phyloP scores from a whole-genome alignment of 2,113 vertebrate species.

The Hippocampus mohnikei region DNA sequence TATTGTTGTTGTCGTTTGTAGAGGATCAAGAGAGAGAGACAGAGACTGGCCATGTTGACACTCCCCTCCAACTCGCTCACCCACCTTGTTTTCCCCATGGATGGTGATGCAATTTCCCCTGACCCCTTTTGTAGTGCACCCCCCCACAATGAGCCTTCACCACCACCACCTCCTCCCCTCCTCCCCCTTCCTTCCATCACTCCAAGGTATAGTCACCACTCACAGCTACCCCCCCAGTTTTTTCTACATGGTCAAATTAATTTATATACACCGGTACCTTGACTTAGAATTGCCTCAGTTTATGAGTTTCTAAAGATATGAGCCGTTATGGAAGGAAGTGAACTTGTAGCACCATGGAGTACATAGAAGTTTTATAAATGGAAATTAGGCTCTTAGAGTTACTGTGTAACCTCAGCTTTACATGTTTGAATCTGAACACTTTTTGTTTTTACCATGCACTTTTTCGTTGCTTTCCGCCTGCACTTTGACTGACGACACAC shows the following conservation, averaged over 20 bases:
- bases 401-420: too few species aligned
- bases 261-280: too few species aligned
- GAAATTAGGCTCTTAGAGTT: too few species aligned
- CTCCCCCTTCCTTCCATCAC: conserved; percentile 53
- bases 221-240: conserved; percentile 38
- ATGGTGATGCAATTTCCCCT: conserved; percentile 57
- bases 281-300: too few species aligned
- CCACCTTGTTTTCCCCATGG: conserved; percentile 62
- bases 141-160: conserved; percentile 49
- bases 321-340: too few species aligned
- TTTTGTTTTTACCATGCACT: not conserved
- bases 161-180: conserved; percentile 46
- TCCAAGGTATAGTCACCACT: conserved; percentile 66
- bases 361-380: too few species aligned
- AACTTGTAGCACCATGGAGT: too few species aligned
- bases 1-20: conserved; percentile 48
- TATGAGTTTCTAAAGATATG: too few species aligned
- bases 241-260: not conserved
- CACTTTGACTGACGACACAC: not conserved
- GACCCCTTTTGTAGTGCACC: conserved; percentile 55
- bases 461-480: too few species aligned
- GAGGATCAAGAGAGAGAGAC: conserved; percentile 37
- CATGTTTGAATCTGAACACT: not conserved
- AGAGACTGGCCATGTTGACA: conserved; percentile 59
- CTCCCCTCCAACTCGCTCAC: conserved; percentile 51